Conservation (phyloP, 1,140 invertebrate species). For the Ostrea denselamellosa region DNA sequence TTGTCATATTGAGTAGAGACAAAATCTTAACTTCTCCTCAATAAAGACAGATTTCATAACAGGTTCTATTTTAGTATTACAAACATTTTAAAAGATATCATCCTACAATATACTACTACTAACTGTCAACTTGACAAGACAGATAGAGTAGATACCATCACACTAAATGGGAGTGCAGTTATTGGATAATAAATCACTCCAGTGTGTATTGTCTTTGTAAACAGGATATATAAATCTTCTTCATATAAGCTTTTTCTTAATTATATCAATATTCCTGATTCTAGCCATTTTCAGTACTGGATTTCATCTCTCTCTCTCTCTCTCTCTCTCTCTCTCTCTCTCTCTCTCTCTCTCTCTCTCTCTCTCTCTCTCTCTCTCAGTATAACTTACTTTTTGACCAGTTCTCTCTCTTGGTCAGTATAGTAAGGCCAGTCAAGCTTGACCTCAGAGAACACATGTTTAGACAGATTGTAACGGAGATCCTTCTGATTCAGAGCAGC, state of each 20-base stretch:
- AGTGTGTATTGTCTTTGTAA: background rate
- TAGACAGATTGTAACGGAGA: constrained; percentile 91
- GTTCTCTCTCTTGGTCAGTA: constrained; percentile 75
- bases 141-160: background rate
- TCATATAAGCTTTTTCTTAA: no score
- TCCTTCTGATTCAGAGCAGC: constrained; percentile 85
- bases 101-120: no score
- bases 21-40: no score
- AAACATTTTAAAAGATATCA: no score
- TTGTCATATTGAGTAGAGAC: no score
- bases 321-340: no score
- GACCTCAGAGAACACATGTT: constrained; percentile 94
- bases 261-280: no score
- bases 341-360: background rate
- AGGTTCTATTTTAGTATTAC: no score
- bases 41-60: no score
- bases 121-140: no score
- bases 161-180: background rate
- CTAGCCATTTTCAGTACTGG: background rate
- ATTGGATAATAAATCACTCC: background rate
- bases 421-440: constrained; percentile 96
- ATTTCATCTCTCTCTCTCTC: background rate
- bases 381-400: constrained; percentile 49
- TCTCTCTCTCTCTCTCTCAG: background rate
- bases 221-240: constrained; percentile 34